Base-by-base conservation (phyloP, 2,888 invertebrate species). In the Cecidostiba fungosa region DNA sequence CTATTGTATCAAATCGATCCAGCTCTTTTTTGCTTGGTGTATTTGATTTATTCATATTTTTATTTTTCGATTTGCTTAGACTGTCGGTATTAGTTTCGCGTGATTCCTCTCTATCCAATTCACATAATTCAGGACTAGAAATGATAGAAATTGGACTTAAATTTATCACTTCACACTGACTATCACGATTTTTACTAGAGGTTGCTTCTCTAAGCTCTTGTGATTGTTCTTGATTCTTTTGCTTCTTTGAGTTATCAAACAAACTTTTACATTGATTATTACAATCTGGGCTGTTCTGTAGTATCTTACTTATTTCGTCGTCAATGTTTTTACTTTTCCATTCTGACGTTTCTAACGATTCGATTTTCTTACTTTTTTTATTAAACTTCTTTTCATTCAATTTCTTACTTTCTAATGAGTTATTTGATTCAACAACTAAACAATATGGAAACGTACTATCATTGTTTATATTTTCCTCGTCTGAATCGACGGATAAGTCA, bases 61-160 rank as follows among this genome's bases (percentile, higher is more conserved):
- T 43, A 19, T 77, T 23, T 69, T 70, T 50, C 32, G 0, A 36
- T 39, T 70, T 6, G 32, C 16, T 6, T 23, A 23, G 6, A 59
- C 59, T 59, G 10, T 50, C 50, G 19, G 0, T 16, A 16, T 16
- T 19, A 6, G 29, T 36, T 8, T 66, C 16, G 12, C 0, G 6
- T 29, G 29, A 32, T 26, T 83, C 66, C 26, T 70, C 54, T 14
- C 77, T 50, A 73, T 85, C 43, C 6, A 66, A 29, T 6, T 72
- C 79, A 77, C 19, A 54, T 70, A 8, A 26, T 43, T 85, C 88
- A 3, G 89, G 86, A 85, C 87, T 88, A 23, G 89, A 89, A 29
- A 86, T 84, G 74, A 90, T 77, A 1, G 87, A 69, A 86, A 90
- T 89, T 29, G 89, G 88, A 79, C 88, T 89, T 14, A 86, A 66